Evolutionary conservation across 2,113 vertebrate genomes (phyloP).

Genomic region (Edolisoma coerulescens): DNA sequence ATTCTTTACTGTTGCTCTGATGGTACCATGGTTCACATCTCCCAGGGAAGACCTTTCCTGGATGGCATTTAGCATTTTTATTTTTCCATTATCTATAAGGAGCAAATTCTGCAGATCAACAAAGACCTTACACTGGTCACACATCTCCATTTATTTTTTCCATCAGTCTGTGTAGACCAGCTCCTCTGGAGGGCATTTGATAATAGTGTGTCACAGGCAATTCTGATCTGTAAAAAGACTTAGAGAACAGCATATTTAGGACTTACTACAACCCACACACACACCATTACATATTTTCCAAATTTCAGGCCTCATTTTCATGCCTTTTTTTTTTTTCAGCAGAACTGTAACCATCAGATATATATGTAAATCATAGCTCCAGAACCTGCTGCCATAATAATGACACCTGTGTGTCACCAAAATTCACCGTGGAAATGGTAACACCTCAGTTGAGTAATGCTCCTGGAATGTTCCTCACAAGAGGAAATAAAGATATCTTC

Average conservation of each 20-base stretch:
- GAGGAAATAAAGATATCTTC: neutral
- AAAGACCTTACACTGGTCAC: neutral
- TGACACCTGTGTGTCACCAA: neutral
- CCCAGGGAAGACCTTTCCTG: neutral
- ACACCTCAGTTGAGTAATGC: neutral
- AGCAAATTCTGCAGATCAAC: neutral
- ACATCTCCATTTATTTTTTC: neutral
- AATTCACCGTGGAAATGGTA: neutral
- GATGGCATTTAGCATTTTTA: neutral
- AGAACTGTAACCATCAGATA: neutral
- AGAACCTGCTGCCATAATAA: neutral
- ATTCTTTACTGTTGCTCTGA: neutral
- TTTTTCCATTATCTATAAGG: neutral
- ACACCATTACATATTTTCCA: neutral
- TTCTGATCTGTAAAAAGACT: neutral
- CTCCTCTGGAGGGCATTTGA: neutral
- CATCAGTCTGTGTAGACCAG: neutral
- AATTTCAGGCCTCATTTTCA: neutral
- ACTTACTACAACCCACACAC: neutral
- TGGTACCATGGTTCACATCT: neutral
- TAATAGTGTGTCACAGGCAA: neutral
- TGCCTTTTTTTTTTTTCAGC: neutral
- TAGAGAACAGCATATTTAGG: neutral
- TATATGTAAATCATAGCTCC: neutral
- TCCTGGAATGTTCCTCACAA: neutral